Base-by-base conservation (phyloP, 2,797 vertebrate species). In the Ceyx erithaca region DNA sequence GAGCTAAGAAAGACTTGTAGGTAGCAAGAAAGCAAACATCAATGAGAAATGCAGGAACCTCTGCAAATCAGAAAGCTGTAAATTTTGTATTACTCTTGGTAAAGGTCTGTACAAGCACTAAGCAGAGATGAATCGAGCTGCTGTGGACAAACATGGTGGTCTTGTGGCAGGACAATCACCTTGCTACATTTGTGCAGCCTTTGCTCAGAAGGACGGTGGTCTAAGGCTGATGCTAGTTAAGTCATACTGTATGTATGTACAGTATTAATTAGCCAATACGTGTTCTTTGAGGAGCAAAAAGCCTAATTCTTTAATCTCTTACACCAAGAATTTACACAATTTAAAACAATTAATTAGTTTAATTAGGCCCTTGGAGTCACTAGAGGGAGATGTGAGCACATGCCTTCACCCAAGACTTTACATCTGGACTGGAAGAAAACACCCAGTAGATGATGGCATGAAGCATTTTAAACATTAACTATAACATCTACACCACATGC, bases 401-500 rank as follows among this genome's bases (percentile, higher is more conserved):
- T 31, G 81, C 66, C 79, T 85, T 71, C 30, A 87, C 70, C 70
- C 75, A 94, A 79, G 86, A 85, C 20, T 17, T 66, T 93, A 83
- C 90, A 92, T 93, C 90, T 94, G 90, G 86, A 87, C 1, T 31
- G 35, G 62, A 76, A 52, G 26, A 83, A 81, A 83, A 55, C 66
- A 72, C 43, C 79, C 95, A 66, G 66, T 11, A 71, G 77, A 94
- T 4, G 68, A 94, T 95, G 79, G 80, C 87, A 93, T 40, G 72
- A 94, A 93, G 30, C 64, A 80, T 85, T 94, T 83, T 84, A 92
- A 92, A 89, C 41, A 90, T 66, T 84, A 90, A 89, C 86, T 78
- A 1, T 55, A 92, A 69, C 49, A 94, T 90, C 93, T 89, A 26
- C 73, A 92, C 92, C 96, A 93, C 96, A 94, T 96, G 93, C 92